A percentile compares a stretch with the other conserved stretches of the same genome.
phyloP scores from a whole-genome alignment of 2,888 invertebrate species.

The Eulithis testata region DNA sequence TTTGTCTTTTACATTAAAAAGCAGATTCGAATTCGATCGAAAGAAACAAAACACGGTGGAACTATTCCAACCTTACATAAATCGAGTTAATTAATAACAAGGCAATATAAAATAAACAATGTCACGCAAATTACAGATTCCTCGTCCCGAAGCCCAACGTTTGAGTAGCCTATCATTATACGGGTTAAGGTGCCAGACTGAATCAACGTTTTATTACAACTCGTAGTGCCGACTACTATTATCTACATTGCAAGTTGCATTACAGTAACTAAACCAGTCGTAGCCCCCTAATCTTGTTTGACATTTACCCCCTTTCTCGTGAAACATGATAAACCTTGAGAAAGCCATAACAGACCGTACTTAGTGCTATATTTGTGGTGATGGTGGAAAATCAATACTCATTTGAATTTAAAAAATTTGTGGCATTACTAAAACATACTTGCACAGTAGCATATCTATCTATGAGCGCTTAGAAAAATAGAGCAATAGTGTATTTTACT shows the following conservation, averaged over 20 bases:
- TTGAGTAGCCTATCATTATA: conserved; percentile 23
- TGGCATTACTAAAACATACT: too few relatives aligned
- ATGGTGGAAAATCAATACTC: too few relatives aligned
- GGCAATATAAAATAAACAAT: background rate
- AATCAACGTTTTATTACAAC: conserved; percentile 26
- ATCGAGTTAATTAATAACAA: too few relatives aligned
- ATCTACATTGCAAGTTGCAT: conserved; percentile 17
- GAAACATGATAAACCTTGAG: conserved; percentile 22
- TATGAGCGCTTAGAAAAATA: too few relatives aligned
- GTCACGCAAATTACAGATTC: conserved; percentile 14
- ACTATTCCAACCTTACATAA: too few relatives aligned
- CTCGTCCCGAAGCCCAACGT: conserved; percentile 18
- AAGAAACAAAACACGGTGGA: too few relatives aligned
- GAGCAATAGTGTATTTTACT: too few relatives aligned
- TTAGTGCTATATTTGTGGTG: too few relatives aligned
- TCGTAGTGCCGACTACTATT: conserved; percentile 23
- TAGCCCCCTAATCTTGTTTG: conserved; percentile 27
- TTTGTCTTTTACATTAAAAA: too few relatives aligned
- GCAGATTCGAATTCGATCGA: too few relatives aligned
- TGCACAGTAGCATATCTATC: too few relatives aligned
- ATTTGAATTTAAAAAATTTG: too few relatives aligned
- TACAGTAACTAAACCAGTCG: conserved; percentile 29
- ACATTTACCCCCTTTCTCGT: conserved; percentile 25
- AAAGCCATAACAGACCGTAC: background rate
- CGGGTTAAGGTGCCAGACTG: conserved; percentile 24